Evolutionary conservation across 2,888 invertebrate genomes (phyloP), one percentile per base, ranked within the genome.

Genomic region (Nowickia ferox): DNA sequence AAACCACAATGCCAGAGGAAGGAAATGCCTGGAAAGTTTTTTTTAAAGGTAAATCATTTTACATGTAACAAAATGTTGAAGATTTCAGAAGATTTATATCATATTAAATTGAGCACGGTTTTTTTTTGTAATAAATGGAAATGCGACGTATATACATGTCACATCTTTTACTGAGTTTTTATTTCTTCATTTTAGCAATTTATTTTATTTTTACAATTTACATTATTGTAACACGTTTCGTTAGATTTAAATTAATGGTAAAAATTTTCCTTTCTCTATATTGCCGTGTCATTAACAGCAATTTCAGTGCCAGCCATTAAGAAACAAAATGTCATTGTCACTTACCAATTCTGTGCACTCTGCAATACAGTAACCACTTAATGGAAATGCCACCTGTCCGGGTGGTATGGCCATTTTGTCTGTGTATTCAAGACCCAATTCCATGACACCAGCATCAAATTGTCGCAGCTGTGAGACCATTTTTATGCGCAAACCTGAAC

Each of bases 371-470:
- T 98, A 96, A 2, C 98, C 99, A 30, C 96, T 96, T 42, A 99
- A 92, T 19, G 95, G 94, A 93, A 99, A 99, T 4, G 94, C 94
- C 71, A 94, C 93, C 90, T 97, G 96, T 4, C 94, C 93, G 0
- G 97, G 98, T 0, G 99, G 99, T 87, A 99, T 97, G 0, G 98
- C 98, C 97, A 99, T 99, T 94, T 99, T 99, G 93, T 99, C 98
- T 0, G 97, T 97, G 91, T 99, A 99, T 91, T 99, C 99, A 63
- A 99, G 93, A 0, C 99, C 99, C 5, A 99, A 93, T 93, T 99
- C 99, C 94, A 99, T 97, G 13, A 99, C 97, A 2, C 97, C 99
- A 0, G 99, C 99, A 91, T 99, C 98, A 92, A 96, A 96, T 87
- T 95, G 94, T 22, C 99, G 94, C 57, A 96, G 93, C 22, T 95